phyloP scores from a whole-genome alignment of 2,888 invertebrate species.

The Willowsia nigromaculata region DNA sequence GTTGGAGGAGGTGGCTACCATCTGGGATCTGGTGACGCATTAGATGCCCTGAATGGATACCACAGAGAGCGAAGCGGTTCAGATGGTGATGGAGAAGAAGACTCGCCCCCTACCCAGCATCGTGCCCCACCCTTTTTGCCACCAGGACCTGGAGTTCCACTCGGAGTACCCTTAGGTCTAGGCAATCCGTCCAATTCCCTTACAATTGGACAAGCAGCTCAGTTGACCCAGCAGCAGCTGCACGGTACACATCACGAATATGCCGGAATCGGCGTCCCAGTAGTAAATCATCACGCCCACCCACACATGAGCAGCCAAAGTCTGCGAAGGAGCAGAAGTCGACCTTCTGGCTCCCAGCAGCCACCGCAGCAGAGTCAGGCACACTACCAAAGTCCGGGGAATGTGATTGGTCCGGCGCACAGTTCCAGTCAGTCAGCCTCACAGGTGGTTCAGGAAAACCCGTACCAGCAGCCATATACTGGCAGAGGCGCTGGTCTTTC shows the following conservation, averaged over 20 bases:
- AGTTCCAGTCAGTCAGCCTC: slow-evolving; percentile 63
- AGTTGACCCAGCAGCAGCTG: slow-evolving; percentile 65
- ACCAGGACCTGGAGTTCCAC: slow-evolving; percentile 79
- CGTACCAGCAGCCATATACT: slow-evolving; percentile 78
- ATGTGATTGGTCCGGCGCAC: slow-evolving; percentile 53
- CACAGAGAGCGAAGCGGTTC: slow-evolving; percentile 86
- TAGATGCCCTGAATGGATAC: slow-evolving; percentile 82
- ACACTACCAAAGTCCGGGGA: slow-evolving; percentile 80
- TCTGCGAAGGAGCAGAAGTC: slow-evolving; percentile 72
- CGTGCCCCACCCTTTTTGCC: slow-evolving; percentile 63
- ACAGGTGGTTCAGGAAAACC: slow-evolving; percentile 74
- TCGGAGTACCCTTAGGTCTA: slow-evolving; percentile 83
- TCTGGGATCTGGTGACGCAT: slow-evolving; percentile 77
- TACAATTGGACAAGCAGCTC: slow-evolving; percentile 72
- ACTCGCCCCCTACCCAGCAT: slow-evolving; percentile 75
- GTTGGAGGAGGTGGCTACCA: slow-evolving; percentile 78
- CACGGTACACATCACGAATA: slow-evolving; percentile 57
- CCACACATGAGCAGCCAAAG: slow-evolving; percentile 66
- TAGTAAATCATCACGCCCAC: slow-evolving; percentile 81
- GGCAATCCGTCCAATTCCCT: slow-evolving; percentile 80
- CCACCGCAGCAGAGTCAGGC: slow-evolving; percentile 80
- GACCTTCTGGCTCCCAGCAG: slow-evolving; percentile 67
- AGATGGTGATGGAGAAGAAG: slow-evolving; percentile 85
- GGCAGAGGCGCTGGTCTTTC: slow-evolving; percentile 84
- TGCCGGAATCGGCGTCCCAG: slow-evolving; percentile 81